phyloP scores from a whole-genome alignment of 2,797 vertebrate species.

The Macroramphosus scolopax region DNA sequence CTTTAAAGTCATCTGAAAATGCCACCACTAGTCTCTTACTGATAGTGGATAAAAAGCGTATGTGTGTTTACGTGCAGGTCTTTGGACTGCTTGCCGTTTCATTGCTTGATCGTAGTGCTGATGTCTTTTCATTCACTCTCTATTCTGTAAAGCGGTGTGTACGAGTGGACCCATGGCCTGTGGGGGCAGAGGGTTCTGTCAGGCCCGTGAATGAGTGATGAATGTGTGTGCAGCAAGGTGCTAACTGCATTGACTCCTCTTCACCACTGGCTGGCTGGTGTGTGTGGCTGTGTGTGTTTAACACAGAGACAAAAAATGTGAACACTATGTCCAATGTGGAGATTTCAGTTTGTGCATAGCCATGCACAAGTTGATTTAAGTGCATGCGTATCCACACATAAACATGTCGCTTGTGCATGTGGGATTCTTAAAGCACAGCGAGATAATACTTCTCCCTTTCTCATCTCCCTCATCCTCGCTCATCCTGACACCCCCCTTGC shows the following conservation, averaged over 20 bases:
- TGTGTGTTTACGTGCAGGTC: constrained; percentile 28
- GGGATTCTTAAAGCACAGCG: constrained; percentile 49
- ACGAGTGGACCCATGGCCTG: constrained; percentile 58
- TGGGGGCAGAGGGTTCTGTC: constrained; percentile 69
- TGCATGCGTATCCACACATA: no score
- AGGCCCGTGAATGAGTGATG: constrained; percentile 73
- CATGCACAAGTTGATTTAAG: no score
- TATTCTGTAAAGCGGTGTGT: constrained; percentile 15
- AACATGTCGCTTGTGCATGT: constrained; percentile 10
- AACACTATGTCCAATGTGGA: constrained; percentile 14
- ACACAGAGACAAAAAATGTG: no score
- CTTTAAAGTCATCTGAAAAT: no score
- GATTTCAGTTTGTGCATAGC: no score
- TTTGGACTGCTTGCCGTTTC: constrained; percentile 28
- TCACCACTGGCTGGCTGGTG: constrained; percentile 26
- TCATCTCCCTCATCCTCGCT: constrained; percentile 76
- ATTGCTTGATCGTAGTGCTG: constrained; percentile 14
- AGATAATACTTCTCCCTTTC: constrained; percentile 75
- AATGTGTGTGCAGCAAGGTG: constrained; percentile 70
- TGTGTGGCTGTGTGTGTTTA: not conserved
- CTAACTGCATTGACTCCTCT: constrained; percentile 63
- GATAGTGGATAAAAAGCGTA: constrained; percentile 6
- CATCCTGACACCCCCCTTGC: constrained; percentile 75
- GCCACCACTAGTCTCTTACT: not conserved
- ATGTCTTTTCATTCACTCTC: constrained; percentile 18